Evolutionary conservation across 1,140 invertebrate species (phyloP).

Genomic region (Habropoda laboriosa): DNA sequence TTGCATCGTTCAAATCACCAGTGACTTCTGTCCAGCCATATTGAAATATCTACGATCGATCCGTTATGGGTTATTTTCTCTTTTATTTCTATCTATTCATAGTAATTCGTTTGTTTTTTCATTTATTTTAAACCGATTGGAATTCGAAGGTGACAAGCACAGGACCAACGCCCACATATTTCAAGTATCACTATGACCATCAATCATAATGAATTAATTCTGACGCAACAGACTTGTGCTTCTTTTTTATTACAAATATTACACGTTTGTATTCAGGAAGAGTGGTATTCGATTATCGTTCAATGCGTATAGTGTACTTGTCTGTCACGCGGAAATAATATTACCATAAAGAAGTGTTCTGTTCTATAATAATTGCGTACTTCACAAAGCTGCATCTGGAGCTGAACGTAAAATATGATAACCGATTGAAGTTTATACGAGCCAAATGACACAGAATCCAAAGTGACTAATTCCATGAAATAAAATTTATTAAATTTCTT

Average conservation of each 20-base stretch:
- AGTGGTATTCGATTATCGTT: neutral
- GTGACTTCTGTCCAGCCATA: neutral
- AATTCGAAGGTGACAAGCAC: constrained; percentile 61
- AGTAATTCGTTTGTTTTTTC: constrained; percentile 28
- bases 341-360: neutral
- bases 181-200: constrained; percentile 55
- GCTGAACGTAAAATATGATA: constrained; percentile 2
- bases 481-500: no score
- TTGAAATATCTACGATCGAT: neutral
- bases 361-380: neutral
- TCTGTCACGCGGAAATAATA: no score
- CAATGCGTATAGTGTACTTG: neutral
- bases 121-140: constrained; percentile 35
- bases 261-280: neutral
- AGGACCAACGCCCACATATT: constrained; percentile 66
- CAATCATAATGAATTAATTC: constrained; percentile 59
- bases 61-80: neutral
- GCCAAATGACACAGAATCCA: no score
- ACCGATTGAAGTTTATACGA: neutral
- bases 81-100: neutral
- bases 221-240: constrained; percentile 42
- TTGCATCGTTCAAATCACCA: neutral
- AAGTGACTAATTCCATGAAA: no score
- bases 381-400: neutral
- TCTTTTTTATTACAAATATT: constrained; percentile 11